Evolutionary conservation across 2,888 invertebrate genomes (phyloP).

Genomic region (Ophion obscuratus): DNA sequence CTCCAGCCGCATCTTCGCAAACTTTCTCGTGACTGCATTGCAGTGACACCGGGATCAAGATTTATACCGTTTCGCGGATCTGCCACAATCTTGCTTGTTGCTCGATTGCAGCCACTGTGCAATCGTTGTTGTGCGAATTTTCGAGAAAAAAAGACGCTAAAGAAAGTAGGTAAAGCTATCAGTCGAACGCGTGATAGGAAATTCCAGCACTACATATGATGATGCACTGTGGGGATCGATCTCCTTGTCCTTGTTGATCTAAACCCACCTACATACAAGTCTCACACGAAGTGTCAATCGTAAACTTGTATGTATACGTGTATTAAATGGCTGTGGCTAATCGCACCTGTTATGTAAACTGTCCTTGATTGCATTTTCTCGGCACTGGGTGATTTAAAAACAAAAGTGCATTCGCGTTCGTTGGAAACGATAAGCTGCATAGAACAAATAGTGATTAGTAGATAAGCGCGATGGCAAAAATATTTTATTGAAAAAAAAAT

Average conservation of each 20-base stretch:
- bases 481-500: neutral
- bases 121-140: neutral
- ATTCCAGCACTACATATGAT: slow-evolving; percentile 2
- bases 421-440: neutral
- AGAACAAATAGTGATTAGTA: neutral
- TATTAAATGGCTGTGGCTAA: neutral
- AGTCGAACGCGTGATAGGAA: slow-evolving; percentile 41
- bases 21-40: neutral
- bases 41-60: neutral
- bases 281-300: no score
- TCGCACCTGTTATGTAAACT: neutral
- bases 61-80: slow-evolving; percentile 12
- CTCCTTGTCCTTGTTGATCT: neutral
- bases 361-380: neutral
- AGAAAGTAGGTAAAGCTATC: neutral
- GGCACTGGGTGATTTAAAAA: neutral
- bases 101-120: no score
- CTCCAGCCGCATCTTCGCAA: slow-evolving; percentile 12
- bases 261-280: neutral
- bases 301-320: neutral
- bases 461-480: neutral
- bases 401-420: neutral
- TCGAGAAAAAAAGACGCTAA: neutral
- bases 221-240: neutral
- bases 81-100: neutral